These are phyloP conservation scores for Lordiphosa clarofinis DNA, from an alignment of 1,140 invertebrate species.

Conservation along the genomic window DNA sequence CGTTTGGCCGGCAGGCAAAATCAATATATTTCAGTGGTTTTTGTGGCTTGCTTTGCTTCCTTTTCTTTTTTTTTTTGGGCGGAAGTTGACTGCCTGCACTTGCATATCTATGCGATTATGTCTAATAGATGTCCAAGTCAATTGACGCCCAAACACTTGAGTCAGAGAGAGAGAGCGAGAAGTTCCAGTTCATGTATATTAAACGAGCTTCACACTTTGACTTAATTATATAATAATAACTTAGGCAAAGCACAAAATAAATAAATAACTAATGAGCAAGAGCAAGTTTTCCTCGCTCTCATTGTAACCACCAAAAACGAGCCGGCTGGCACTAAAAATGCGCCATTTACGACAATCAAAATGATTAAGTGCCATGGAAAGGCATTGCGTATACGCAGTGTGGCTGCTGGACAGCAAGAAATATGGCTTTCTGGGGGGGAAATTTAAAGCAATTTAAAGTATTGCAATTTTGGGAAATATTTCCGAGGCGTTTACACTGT, in stretches of 20 bases:
- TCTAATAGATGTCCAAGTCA: slow-evolving; percentile 79
- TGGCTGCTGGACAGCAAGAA: slow-evolving; percentile 38
- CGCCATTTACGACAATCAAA: slow-evolving; percentile 74
- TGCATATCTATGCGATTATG: slow-evolving; percentile 69
- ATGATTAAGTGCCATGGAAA: slow-evolving; percentile 62
- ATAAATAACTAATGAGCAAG: slow-evolving; percentile 68
- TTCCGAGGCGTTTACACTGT: slow-evolving; percentile 25
- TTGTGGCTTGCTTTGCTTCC: slow-evolving; percentile 35
- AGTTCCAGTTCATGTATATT: slow-evolving; percentile 33
- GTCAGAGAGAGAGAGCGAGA: neutral
- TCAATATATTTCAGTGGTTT: slow-evolving; percentile 59
- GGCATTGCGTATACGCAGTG: slow-evolving; percentile 53
- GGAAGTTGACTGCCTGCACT: slow-evolving; percentile 55
- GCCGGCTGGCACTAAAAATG: slow-evolving; percentile 49
- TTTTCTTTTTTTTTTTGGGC: slow-evolving; percentile 20
- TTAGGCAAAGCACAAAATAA: slow-evolving; percentile 51
- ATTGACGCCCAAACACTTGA: slow-evolving; percentile 73
- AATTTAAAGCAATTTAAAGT: slow-evolving; percentile 72
- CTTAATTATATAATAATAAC: slow-evolving; percentile 66
- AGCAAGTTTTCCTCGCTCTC: slow-evolving; percentile 29
- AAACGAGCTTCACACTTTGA: slow-evolving; percentile 48
- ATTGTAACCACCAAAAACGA: slow-evolving; percentile 28
- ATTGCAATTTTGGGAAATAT: slow-evolving; percentile 28
- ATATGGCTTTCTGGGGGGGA: slow-evolving; percentile 43
- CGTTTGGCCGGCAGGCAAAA: slow-evolving; percentile 47